Conservation (phyloP, 2,113 vertebrate genomes). For the Hymenochirus boettgeri region DNA sequence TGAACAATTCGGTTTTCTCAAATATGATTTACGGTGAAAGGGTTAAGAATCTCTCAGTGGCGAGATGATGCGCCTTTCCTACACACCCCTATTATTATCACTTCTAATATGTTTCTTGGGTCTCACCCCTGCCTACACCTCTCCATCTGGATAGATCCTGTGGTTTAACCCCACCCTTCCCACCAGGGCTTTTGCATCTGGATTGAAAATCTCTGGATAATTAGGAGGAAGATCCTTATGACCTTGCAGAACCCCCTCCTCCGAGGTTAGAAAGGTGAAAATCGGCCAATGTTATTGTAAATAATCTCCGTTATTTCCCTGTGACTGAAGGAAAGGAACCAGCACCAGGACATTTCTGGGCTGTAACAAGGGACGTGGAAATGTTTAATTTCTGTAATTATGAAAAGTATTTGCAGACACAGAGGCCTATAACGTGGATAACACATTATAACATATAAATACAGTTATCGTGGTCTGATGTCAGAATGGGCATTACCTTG, state of each 20-base stretch:
- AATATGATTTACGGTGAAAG: background rate
- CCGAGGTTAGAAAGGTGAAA: background rate
- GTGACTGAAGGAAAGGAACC: no score
- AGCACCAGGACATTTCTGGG: no score
- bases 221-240: conserved; percentile 20
- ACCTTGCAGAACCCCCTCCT: conserved; percentile 6
- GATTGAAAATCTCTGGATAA: conserved; percentile 11
- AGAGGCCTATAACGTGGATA: no score
- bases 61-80: background rate
- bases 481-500: no score
- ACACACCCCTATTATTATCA: conserved; percentile 23
- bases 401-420: no score
- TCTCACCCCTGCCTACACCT: conserved; percentile 35
- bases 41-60: conserved; percentile 2
- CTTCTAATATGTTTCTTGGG: conserved; percentile 11
- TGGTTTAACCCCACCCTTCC: conserved; percentile 13
- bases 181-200: conserved; percentile 28
- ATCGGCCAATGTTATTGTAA: background rate
- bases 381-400: no score
- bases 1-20: no score
- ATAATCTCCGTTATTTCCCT: background rate
- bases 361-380: no score
- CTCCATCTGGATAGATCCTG: conserved; percentile 24
- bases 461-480: no score
- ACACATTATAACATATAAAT: no score